Conservation (phyloP, 2,797 vertebrate species). For the Lacerta bilineata region DNA sequence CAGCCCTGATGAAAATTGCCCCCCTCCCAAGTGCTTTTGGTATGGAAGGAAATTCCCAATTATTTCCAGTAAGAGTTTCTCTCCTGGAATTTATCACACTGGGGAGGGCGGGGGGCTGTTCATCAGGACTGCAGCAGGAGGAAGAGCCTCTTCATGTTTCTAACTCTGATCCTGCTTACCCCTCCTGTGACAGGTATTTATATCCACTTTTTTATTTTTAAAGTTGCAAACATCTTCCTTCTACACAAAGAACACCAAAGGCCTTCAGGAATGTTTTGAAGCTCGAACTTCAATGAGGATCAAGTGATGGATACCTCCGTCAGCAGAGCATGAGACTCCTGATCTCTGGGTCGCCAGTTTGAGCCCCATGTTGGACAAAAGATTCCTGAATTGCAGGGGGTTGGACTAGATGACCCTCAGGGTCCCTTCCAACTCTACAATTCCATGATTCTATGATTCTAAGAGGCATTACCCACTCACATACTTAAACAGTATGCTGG, state of each 20-base stretch:
- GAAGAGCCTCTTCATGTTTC: background rate
- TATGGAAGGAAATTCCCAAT: too few species aligned
- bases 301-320: background rate
- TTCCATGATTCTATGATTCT: too few species aligned
- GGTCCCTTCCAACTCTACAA: too few species aligned
- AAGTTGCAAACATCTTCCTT: background rate
- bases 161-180: background rate
- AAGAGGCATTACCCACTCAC: background rate
- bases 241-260: background rate
- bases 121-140: background rate
- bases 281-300: background rate
- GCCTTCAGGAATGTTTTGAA: background rate
- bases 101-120: background rate
- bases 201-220: background rate
- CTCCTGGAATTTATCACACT: too few species aligned
- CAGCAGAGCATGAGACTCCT: too few species aligned
- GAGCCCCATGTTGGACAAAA: too few species aligned
- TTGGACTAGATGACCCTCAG: too few species aligned
- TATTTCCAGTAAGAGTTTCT: too few species aligned
- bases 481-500: background rate
- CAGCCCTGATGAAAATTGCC: too few species aligned
- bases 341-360: too few species aligned
- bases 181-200: background rate
- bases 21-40: too few species aligned
- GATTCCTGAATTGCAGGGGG: too few species aligned